Evolutionary conservation across 2,888 invertebrate species (phyloP).

Genomic region (Clanis bilineata): DNA sequence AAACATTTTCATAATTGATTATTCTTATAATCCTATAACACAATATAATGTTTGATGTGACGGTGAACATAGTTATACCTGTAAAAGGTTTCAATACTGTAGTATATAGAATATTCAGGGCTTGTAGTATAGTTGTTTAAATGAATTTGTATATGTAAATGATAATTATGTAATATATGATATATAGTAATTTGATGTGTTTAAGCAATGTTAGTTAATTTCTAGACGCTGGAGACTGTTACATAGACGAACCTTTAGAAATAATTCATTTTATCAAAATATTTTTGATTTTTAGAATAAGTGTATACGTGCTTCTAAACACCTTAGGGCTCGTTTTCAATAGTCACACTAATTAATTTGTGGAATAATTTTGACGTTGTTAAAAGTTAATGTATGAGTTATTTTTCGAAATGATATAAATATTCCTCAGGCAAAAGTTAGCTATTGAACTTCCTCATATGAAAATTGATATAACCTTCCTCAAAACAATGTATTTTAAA

Average conservation of each 20-base stretch:
- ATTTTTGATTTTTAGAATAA: no score
- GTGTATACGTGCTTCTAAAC: no score
- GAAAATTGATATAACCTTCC: no score
- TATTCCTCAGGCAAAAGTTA: no score
- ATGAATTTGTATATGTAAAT: slow-evolving; percentile 14
- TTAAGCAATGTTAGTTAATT: slow-evolving; percentile 54
- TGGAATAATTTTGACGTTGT: no score
- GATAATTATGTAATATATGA: slow-evolving; percentile 4
- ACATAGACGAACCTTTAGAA: background rate
- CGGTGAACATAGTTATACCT: slow-evolving; percentile 14
- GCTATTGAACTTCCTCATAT: no score
- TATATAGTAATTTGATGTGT: slow-evolving; percentile 50
- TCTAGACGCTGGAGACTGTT: slow-evolving; percentile 22
- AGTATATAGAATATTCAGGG: background rate
- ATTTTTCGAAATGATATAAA: no score
- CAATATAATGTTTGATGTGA: slow-evolving; percentile 20
- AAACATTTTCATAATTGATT: slow-evolving; percentile 28
- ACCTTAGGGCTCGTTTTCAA: no score
- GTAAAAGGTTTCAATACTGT: slow-evolving; percentile 7
- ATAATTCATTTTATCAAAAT: background rate
- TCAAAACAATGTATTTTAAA: no score
- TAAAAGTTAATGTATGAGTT: no score
- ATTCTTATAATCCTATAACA: slow-evolving; percentile 26
- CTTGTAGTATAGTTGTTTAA: slow-evolving; percentile 20
- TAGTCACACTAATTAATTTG: no score